Conservation (phyloP, 2,113 vertebrate genomes). For the Colossoma macropomum region DNA sequence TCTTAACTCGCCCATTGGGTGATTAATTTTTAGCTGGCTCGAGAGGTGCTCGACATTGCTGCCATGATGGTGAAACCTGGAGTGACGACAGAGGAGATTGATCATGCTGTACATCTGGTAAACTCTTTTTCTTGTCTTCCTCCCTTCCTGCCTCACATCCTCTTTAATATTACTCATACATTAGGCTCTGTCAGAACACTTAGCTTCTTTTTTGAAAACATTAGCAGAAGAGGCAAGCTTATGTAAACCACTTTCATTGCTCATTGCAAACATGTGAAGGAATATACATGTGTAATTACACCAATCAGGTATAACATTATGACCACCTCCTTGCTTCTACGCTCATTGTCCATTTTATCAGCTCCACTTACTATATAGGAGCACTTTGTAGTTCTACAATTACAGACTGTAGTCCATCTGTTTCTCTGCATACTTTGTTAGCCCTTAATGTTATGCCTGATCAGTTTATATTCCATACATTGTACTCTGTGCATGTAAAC, state of each 20-base stretch:
- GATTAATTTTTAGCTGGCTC: constrained; percentile 84
- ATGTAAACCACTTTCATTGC: background rate
- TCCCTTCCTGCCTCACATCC: background rate
- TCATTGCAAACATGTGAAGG: no score
- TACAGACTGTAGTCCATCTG: no score
- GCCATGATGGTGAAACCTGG: constrained; percentile 94
- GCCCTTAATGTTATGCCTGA: no score
- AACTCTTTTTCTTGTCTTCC: constrained; percentile 16
- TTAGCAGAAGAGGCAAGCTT: background rate
- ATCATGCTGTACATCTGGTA: constrained; percentile 97
- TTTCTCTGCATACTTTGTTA: no score
- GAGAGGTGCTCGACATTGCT: constrained; percentile 95
- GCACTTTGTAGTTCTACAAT: no score
- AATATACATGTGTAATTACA: no score
- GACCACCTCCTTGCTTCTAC: no score
- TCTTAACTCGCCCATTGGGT: background rate
- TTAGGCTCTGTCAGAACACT: no score
- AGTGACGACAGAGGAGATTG: constrained; percentile 96
- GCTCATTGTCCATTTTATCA: no score
- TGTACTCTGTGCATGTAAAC: background rate
- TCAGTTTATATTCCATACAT: background rate
- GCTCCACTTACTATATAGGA: no score
- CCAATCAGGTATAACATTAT: no score
- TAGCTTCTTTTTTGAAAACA: background rate
- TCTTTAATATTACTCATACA: no score